Percentiles rank a stretch among this genome's conserved stretches.
These are phyloP conservation scores for Peromyscus eremicus DNA, from an alignment of 2,797 vertebrate species.

Conservation along the genomic window DNA sequence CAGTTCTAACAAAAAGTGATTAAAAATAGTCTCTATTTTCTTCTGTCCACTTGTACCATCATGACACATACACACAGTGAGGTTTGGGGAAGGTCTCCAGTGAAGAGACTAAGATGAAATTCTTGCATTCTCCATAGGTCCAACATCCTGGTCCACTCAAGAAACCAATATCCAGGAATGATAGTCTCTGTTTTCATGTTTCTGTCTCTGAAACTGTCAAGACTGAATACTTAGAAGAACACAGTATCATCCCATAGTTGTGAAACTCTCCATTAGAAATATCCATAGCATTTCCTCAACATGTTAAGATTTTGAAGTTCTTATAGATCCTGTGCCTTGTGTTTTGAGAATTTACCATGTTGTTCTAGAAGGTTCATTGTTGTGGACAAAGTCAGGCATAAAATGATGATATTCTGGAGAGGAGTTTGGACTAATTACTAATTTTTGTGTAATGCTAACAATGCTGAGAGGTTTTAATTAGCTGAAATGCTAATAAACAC, in stretches of 20 bases:
- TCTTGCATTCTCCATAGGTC: background rate
- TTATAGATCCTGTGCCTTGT: background rate
- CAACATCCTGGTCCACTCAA: background rate
- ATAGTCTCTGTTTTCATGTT: background rate
- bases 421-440: slow-evolving; percentile 61
- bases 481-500: slow-evolving; percentile 30
- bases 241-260: background rate
- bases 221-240: background rate
- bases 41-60: background rate
- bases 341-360: background rate
- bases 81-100: background rate
- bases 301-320: slow-evolving; percentile 41
- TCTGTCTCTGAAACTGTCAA: background rate
- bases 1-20: background rate
- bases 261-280: background rate
- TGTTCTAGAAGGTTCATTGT: slow-evolving; percentile 49
- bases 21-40: background rate
- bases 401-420: background rate
- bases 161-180: no score
- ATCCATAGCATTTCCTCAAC: background rate
- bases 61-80: background rate
- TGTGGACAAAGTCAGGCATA: slow-evolving; percentile 32
- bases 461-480: slow-evolving; percentile 67
- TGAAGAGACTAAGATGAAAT: background rate
- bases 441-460: background rate